Evolutionary conservation across 2,888 invertebrate species (phyloP), one percentile per base, ranked within the genome.

Genomic region (Andrena haemorrhoa): DNA sequence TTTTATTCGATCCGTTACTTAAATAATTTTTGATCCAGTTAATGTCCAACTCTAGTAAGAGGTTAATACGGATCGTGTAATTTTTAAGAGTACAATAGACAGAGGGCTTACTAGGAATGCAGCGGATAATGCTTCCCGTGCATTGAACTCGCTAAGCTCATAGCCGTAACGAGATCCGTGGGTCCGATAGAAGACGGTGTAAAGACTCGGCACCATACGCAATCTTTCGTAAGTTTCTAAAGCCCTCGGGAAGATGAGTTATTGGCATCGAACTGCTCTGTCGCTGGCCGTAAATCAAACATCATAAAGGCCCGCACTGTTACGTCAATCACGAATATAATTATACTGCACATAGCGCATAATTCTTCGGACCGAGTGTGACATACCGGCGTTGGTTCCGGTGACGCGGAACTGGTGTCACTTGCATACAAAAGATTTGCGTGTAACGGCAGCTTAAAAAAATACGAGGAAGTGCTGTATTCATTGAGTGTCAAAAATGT

Each of bases 271-370:
- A 65, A 60, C 53, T 33, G 20, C 26, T 26, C n/a, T 51, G 77
- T 51, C 60, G n/a, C 41, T 60, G 60, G 0, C 26, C 61, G 41
- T 76, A 76, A 60, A 79, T 70, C 51, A 78, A 41, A 16, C 16
- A 26, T 2, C 41, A 12, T n/a, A 41, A 31, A n/a, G 51, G 16
- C 7, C 58, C 35, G n/a, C 8, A 0, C 47, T 16, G 71, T 77
- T 77, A 77, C 71, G 66, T 79, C 79, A 47, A 79, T 79, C 77
- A 77, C 66, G 78, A 71, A 77, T 71, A 77, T 61, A 66, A 79
- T 71, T 71, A 79, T 51, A 33, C 47, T 23, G 53, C 41, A 20
- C 7, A 16, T 49, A 49, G 49, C 49, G 49, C 71, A 49, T 74
- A 73, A 73, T 79, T 69, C 72, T 26, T 51, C 35, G 73, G 69